These are phyloP conservation scores for Lathronympha strigana DNA, from an alignment of 2,888 invertebrate genomes.

Conservation along the genomic window DNA sequence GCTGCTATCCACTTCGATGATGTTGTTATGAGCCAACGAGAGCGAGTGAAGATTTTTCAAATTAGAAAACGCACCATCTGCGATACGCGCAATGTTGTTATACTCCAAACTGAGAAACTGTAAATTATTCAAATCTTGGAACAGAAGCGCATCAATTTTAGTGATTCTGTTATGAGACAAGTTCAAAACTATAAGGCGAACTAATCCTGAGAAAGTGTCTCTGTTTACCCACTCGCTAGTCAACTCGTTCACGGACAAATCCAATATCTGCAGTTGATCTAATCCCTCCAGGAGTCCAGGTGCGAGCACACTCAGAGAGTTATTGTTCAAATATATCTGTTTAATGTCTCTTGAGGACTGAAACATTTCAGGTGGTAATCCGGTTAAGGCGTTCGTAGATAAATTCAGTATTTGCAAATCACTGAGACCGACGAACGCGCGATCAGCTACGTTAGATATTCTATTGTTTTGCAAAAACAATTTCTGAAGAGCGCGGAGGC, in stretches of 20 bases:
- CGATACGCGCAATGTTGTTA: conserved; percentile 88
- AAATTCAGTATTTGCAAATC: conserved; percentile 89
- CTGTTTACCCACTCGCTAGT: conserved; percentile 91
- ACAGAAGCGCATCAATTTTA: conserved; percentile 88
- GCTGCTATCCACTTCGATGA: conserved; percentile 87
- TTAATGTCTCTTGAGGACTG: conserved; percentile 88
- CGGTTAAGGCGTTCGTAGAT: conserved; percentile 90
- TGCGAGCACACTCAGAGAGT: conserved; percentile 89
- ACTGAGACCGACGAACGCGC: conserved; percentile 88
- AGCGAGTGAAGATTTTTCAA: conserved; percentile 91
- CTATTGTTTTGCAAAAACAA: conserved; percentile 91
- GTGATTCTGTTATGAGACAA: conserved; percentile 89
- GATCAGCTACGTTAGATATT: conserved; percentile 89
- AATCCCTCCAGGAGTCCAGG: conserved; percentile 90
- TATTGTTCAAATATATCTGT: conserved; percentile 90
- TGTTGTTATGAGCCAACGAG: conserved; percentile 88
- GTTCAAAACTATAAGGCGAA: conserved; percentile 89
- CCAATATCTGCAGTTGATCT: conserved; percentile 88
- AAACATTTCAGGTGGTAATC: conserved; percentile 91
- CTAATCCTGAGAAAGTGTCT: conserved; percentile 90
- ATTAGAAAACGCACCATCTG: conserved; percentile 89
- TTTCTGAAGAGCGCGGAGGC: conserved; percentile 87
- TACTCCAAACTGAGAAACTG: conserved; percentile 90
- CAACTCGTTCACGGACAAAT: conserved; percentile 89
- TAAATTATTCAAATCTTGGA: conserved; percentile 89